A percentile compares a stretch with the other conserved stretches of the same genome.
Conservation (phyloP, 2,113 vertebrate species). For the Pedetes capensis region DNA sequence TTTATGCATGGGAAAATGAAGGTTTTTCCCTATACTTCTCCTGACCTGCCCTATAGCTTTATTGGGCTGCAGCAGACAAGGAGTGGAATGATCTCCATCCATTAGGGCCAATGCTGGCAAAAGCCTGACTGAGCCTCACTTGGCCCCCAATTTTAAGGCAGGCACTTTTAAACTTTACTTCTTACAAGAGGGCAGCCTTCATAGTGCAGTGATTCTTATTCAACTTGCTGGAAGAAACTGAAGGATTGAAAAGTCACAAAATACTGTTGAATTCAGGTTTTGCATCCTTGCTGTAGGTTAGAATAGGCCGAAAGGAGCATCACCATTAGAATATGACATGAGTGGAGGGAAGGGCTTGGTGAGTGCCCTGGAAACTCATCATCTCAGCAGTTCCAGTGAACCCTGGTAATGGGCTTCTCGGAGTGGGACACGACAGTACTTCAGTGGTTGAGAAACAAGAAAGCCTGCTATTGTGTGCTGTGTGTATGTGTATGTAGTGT, state of each 20-base stretch:
- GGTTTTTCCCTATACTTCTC: background rate
- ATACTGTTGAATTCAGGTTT: background rate
- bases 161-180: background rate
- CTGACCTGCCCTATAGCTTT: background rate
- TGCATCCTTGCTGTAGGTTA: background rate
- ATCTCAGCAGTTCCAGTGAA: no score
- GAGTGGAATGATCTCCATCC: fast-evolving
- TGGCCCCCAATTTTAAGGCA: background rate
- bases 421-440: background rate
- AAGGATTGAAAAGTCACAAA: background rate
- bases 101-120: background rate
- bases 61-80: background rate
- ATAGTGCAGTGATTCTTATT: background rate
- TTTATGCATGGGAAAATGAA: background rate
- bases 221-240: background rate
- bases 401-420: no score
- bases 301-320: background rate
- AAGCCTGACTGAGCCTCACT: background rate
- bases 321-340: background rate
- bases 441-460: background rate
- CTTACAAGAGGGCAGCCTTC: background rate
- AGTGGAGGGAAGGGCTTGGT: background rate
- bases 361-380: background rate
- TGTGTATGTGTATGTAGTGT: background rate
- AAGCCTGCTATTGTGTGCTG: background rate